phyloP scores from a whole-genome alignment of 2,113 vertebrate genomes.

The Rhynchopsitta pachyrhyncha region DNA sequence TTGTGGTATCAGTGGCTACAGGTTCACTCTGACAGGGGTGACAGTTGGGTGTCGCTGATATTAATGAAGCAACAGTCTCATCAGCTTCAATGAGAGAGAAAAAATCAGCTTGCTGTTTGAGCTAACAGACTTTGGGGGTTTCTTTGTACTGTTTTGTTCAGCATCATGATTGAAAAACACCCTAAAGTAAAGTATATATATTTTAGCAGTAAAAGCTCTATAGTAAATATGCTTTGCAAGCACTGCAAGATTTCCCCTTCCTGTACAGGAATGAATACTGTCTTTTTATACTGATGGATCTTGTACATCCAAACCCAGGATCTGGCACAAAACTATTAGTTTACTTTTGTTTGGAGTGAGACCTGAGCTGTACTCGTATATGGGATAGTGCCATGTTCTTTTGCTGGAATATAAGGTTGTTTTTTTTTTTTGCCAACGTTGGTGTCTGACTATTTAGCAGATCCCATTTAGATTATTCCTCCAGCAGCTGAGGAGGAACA shows the following conservation, averaged over 20 bases:
- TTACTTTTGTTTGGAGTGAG: neutral
- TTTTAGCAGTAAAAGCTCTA: neutral
- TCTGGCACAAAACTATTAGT: neutral
- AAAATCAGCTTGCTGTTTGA: neutral
- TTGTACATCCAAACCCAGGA: neutral
- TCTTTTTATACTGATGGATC: neutral
- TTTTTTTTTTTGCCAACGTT: fast-evolving
- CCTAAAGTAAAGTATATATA: neutral
- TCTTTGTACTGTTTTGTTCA: neutral
- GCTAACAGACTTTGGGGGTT: fast-evolving
- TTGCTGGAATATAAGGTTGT: neutral
- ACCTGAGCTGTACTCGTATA: fast-evolving
- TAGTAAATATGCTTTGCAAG: neutral
- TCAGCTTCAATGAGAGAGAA: neutral
- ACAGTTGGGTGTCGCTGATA: neutral
- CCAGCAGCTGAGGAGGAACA: neutral
- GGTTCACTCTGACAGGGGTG: neutral
- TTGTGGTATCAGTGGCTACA: too few relatives aligned
- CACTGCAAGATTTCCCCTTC: neutral
- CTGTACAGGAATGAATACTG: neutral
- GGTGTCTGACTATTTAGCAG: neutral
- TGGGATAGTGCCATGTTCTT: neutral
- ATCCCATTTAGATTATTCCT: neutral
- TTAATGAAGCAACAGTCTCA: neutral
- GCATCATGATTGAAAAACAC: neutral